Evolutionary conservation across 2,797 vertebrate species (phyloP), one percentile per base, ranked within the genome.

Genomic region (Notolabrus celidotus): DNA sequence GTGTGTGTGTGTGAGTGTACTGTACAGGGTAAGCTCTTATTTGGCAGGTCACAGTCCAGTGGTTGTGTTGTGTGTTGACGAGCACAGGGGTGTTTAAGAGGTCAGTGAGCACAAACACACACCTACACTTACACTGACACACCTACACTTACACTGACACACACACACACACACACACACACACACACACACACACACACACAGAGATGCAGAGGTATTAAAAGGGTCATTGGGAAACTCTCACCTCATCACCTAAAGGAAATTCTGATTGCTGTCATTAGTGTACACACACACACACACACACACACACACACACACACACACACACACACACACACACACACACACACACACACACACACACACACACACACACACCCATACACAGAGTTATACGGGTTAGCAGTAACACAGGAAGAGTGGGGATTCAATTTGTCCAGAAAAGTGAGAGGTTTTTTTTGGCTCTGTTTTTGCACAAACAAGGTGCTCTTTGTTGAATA

Each of bases 31-130:
- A 91, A 93, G 92, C 90, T 89, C 82, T 93, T 91, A 93, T 92
- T 93, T 91, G 92, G 91, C 79, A 91, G 90, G 92, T 94, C 92
- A 94, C 92, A 93, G 92, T 93, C 91, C 92, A 92, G 90, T 91
- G 92, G 92, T 91, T 92, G 91, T 88, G 84, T 88, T 91, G 87
- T 92, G 91, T 86, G 91, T 90, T 94, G 93, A 94, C 92, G 88
- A 93, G 91, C 85, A 88, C 88, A 91, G 89, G 86, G 90, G 87
- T 92, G 90, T 93, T 94, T 93, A 93, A 93, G 89, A 92, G 94
- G 93, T 95, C 94, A 94, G 89, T 90, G 88, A 92, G 86, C 90
- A 90, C 87, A 87, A 85, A 90, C 85, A 81, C 84, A 84, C 77
- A 41, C 83, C 71, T 86, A 77, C 84, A 85, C 88, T 79, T 74